Evolutionary conservation across 2,888 invertebrate species (phyloP), one percentile per base, ranked within the genome.

Genomic region (Atethmia centrago): DNA sequence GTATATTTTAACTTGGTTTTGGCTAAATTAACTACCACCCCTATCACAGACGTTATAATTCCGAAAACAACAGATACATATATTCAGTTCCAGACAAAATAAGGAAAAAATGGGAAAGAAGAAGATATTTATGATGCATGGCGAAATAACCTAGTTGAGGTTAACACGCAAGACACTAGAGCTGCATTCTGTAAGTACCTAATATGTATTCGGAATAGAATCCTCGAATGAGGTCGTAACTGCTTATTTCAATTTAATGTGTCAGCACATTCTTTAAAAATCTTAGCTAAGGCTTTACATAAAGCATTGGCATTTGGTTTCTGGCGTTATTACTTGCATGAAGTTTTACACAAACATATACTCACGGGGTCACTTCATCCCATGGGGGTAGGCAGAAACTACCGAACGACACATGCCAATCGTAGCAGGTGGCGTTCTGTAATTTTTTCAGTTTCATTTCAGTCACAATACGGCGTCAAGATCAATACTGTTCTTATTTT

Each of bases 41-140:
- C 71, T 74, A 69, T 59, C 71, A 65, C 47, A 64, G 77, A 69
- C 58, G 73, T 74, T 77, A 74, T 86, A 81, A 72, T 77, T 66
- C 64, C 55, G 66, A 63, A 75, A 85, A 85, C 86, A 86, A 85
- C 82, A 86, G 77, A 76, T 63, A 77, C 77, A 86, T 85, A 83
- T 83, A 87, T 79, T 72, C 40, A 45, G 75, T 65, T 42, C 40
- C 36, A 53, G 47, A 65, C 66, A 83, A 77, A 83, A 85, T 67
- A 72, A 71, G 73, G 82, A 51, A 78, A 84, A 80, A 71, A 71
- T 68, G 67, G 64, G 19, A 21, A 71, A 45, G 47, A 59, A 74
- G 58, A 72, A 56, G 9, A 65, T 78, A 72, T 82, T 79, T 79
- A 80, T 85, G 77, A 70, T 74, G 56, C 53, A 69, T 28, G 5